A percentile compares a stretch with the other conserved stretches of the same genome.
phyloP scores from a whole-genome alignment of 2,113 vertebrate species.

The Rhipidura dahli region DNA sequence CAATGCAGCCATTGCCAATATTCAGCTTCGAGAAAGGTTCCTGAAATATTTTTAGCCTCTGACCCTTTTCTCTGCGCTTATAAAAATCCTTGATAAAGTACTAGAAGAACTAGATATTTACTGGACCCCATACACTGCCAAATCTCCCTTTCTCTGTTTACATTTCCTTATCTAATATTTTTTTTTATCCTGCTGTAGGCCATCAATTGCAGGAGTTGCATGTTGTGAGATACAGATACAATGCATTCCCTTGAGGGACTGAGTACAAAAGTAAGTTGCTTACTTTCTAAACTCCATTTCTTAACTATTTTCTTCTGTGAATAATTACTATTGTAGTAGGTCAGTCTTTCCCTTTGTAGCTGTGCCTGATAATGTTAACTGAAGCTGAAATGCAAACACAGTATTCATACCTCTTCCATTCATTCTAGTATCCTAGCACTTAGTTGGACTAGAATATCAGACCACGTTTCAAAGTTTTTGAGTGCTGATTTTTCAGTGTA shows the following conservation, averaged over 20 bases:
- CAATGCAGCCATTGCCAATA: background rate
- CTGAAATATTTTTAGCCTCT: constrained; percentile 4
- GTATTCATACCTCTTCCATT: background rate
- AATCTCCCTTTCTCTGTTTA: background rate
- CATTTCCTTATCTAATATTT: background rate
- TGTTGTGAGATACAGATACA: background rate
- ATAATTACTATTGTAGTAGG: background rate
- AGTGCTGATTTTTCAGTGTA: background rate
- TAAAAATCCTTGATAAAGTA: constrained; percentile 30
- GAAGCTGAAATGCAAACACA: background rate
- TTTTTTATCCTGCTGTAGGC: background rate
- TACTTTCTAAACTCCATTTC: background rate
- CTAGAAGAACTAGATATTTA: background rate
- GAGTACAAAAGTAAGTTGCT: background rate
- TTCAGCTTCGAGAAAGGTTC: constrained; percentile 20
- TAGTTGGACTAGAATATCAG: background rate
- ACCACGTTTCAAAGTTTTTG: background rate
- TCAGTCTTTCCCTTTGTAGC: background rate
- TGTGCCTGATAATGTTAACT: background rate
- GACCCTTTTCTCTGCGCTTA: constrained; percentile 16
- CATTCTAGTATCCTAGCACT: background rate
- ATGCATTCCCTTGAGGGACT: background rate
- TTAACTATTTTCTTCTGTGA: background rate
- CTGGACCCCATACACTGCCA: background rate
- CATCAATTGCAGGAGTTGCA: background rate